phyloP scores from a whole-genome alignment of 2,113 vertebrate species.

The Nanorana parkeri region DNA sequence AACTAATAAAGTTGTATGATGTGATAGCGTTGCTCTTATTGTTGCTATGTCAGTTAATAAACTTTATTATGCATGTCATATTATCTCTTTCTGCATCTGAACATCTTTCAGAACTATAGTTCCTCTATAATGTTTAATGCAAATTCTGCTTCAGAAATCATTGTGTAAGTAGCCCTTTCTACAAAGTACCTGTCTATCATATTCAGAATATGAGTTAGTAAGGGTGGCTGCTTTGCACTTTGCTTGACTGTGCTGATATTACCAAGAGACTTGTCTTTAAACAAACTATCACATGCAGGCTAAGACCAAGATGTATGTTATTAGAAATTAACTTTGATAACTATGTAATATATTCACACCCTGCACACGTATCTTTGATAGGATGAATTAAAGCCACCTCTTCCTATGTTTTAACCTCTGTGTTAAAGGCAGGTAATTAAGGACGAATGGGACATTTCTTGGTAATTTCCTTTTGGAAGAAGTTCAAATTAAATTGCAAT shows the following conservation, averaged over 20 bases:
- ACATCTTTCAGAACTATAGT: too few species aligned
- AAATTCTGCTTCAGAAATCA: background rate
- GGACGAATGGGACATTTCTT: conserved; percentile 42
- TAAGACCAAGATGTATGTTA: background rate
- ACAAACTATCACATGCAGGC: background rate
- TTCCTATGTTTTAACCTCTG: conserved; percentile 28
- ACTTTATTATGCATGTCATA: too few species aligned
- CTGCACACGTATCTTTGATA: background rate
- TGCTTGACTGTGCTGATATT: background rate
- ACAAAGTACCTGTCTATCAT: background rate
- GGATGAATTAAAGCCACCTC: conserved; percentile 11
- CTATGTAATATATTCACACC: background rate
- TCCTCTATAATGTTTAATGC: background rate
- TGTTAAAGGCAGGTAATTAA: conserved; percentile 53
- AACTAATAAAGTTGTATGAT: too few species aligned
- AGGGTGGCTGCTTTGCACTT: background rate
- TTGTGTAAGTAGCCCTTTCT: background rate
- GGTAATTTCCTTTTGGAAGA: conserved; percentile 49
- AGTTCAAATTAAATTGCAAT: conserved; percentile 50
- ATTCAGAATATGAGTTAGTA: background rate
- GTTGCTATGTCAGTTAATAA: too few species aligned
- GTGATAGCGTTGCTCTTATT: too few species aligned
- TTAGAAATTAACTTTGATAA: conserved; percentile 21
- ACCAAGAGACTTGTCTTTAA: background rate
- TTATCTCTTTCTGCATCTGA: too few species aligned